Evolutionary conservation across 2,888 invertebrate species (phyloP).

Genomic region (Oscheius myriophilus): DNA sequence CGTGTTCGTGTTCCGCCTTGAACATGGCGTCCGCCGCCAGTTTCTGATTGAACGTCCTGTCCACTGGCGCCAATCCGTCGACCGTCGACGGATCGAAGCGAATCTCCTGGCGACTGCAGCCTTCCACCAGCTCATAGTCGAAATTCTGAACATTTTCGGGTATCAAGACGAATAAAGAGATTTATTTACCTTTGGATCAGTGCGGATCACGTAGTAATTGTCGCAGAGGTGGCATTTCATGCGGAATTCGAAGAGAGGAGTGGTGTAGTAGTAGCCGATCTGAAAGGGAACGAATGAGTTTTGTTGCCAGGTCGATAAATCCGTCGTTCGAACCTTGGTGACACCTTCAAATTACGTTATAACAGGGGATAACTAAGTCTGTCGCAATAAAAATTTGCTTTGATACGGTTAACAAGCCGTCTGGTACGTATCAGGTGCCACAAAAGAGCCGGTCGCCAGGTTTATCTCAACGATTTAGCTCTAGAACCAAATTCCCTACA

Average conservation of each 20-base stretch:
- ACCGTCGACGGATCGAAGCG: conserved; percentile 97
- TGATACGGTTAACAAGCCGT: too few relatives aligned
- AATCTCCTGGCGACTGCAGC: conserved; percentile 94
- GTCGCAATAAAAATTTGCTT: too few relatives aligned
- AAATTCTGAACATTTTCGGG: conserved; percentile 80
- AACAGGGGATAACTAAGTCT: too few relatives aligned
- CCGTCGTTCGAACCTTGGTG: too few relatives aligned
- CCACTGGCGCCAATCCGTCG: conserved; percentile 71
- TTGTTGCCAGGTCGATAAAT: too few relatives aligned
- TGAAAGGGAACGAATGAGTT: too few relatives aligned
- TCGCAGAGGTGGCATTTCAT: conserved; percentile 99
- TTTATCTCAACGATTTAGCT: too few relatives aligned
- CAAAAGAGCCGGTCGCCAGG: too few relatives aligned
- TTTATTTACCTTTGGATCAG: conserved; percentile 90
- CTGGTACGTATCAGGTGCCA: too few relatives aligned
- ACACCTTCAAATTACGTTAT: too few relatives aligned
- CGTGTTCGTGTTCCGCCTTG: conserved; percentile 88
- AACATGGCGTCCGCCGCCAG: conserved; percentile 97
- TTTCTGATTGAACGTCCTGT: conserved; percentile 87
- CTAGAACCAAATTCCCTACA: too few relatives aligned
- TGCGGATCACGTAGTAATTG: conserved; percentile 96
- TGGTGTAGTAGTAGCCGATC: conserved; percentile 95
- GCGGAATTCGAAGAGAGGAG: conserved; percentile 94
- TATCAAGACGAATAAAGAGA: neutral
- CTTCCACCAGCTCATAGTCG: conserved; percentile 93